phyloP scores from a whole-genome alignment of 2,113 vertebrate genomes.

The Tachysurus vachellii region DNA sequence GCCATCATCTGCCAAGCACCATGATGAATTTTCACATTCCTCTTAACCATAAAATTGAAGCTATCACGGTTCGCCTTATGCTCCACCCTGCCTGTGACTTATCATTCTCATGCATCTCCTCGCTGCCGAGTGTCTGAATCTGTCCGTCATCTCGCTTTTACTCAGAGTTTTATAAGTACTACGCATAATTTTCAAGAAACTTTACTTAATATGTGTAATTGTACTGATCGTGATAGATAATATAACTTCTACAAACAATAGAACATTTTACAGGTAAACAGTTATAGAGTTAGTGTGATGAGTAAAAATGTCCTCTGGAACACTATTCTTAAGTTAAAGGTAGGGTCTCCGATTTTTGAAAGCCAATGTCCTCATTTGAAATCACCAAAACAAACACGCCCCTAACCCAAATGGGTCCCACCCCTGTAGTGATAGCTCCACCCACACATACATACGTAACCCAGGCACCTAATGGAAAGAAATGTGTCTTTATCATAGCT shows the following conservation, averaged over 20 bases:
- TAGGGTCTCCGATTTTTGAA: too few species aligned
- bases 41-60: constrained; percentile 73
- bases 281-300: background rate
- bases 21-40: constrained; percentile 70
- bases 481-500: too few species aligned
- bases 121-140: constrained; percentile 2
- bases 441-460: too few species aligned
- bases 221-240: background rate
- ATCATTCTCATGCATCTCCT: constrained; percentile 64
- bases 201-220: background rate
- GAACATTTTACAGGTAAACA: background rate
- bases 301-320: background rate
- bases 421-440: too few species aligned
- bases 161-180: background rate
- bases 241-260: background rate
- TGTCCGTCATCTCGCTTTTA: background rate
- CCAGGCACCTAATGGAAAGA: too few species aligned
- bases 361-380: too few species aligned
- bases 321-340: background rate
- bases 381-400: too few species aligned
- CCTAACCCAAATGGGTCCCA: too few species aligned
- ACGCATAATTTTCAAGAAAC: background rate
- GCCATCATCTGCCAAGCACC: constrained; percentile 61
- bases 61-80: constrained; percentile 58
- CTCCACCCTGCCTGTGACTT: constrained; percentile 61